Percentiles rank a stretch among this genome's conserved stretches.
These are phyloP conservation scores for Tupiocoris notatus DNA, from an alignment of 2,888 invertebrate genomes.

Conservation along the genomic window DNA sequence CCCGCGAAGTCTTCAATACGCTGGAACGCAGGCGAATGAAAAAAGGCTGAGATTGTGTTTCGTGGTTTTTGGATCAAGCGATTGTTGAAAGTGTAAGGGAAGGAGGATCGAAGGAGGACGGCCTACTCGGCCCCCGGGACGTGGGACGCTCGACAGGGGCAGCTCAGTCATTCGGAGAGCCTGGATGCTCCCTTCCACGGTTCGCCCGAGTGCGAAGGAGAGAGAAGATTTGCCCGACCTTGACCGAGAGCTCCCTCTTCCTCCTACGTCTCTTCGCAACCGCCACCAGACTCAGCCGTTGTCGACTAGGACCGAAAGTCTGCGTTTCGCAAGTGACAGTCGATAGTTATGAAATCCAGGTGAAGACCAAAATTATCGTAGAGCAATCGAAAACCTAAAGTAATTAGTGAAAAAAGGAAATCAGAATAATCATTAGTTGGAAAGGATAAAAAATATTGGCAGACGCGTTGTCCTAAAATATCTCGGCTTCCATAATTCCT, in stretches of 20 bases:
- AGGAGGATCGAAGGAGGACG: background rate
- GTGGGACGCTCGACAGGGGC: background rate
- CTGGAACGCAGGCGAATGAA: too few relatives aligned
- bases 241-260: constrained; percentile 29
- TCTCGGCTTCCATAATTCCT: too few relatives aligned
- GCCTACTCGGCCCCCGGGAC: constrained; percentile 5
- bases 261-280: background rate
- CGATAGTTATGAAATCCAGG: too few relatives aligned
- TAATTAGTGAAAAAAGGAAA: too few relatives aligned
- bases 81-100: background rate
- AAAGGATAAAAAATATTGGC: too few relatives aligned
- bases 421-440: too few relatives aligned
- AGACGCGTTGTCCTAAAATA: too few relatives aligned
- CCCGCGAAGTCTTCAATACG: too few relatives aligned
- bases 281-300: background rate
- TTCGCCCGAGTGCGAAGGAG: background rate
- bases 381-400: too few relatives aligned
- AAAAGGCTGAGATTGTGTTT: background rate
- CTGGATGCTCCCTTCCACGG: background rate
- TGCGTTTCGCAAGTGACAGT: too few relatives aligned
- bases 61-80: background rate
- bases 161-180: background rate
- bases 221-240: constrained; percentile 29
- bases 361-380: too few relatives aligned
- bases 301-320: too few relatives aligned